These are phyloP conservation scores for Nanger granti DNA, from an alignment of 2,113 vertebrate species.

Conservation along the genomic window DNA sequence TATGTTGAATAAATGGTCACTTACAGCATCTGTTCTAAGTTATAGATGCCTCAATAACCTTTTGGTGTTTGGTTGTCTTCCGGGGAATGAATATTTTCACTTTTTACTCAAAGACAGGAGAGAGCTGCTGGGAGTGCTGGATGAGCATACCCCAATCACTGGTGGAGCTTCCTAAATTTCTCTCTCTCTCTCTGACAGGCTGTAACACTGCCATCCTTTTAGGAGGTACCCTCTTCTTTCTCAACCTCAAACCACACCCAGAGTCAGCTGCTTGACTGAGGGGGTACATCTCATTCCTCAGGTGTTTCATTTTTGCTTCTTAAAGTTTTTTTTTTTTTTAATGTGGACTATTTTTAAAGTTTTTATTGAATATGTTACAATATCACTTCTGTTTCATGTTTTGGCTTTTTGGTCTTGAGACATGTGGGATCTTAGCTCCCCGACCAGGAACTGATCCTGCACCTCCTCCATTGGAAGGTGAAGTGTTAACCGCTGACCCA, in stretches of 20 bases:
- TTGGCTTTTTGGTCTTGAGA: background rate
- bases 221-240: background rate
- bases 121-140: background rate
- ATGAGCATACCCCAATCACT: accelerated
- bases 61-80: background rate
- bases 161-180: background rate
- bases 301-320: background rate
- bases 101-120: background rate
- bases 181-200: background rate
- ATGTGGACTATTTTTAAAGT: background rate
- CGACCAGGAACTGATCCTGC: background rate
- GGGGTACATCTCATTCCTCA: background rate
- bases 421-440: background rate
- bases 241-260: background rate
- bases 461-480: background rate
- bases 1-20: background rate
- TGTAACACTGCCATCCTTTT: background rate
- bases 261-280: background rate
- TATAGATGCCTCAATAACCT: background rate
- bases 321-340: background rate
- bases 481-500: background rate
- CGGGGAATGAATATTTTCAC: background rate
- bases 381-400: background rate
- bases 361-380: background rate
- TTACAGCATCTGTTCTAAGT: background rate